Conservation (phyloP, 2,888 invertebrate genomes). For the Linyphia triangularis region DNA sequence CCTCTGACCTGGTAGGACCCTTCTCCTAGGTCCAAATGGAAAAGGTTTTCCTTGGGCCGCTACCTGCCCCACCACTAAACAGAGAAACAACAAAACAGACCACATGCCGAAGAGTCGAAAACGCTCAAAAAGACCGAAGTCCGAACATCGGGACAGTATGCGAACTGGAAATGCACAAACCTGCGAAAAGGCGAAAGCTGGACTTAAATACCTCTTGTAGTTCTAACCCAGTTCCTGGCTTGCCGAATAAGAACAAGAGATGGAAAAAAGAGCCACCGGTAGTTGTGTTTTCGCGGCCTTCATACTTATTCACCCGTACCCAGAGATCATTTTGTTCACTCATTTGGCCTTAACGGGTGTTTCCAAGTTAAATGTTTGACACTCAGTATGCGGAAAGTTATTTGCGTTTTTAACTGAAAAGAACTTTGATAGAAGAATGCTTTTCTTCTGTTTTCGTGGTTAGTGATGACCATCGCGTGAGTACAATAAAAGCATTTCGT, state of each 20-base stretch:
- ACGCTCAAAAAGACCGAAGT: background rate
- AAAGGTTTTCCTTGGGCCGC: conserved; percentile 63
- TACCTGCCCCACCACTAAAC: conserved; percentile 32
- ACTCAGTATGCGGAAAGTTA: conserved; percentile 38
- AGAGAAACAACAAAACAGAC: conserved; percentile 13
- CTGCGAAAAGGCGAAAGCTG: conserved; percentile 65
- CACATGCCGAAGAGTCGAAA: background rate
- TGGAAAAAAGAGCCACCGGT: conserved; percentile 36
- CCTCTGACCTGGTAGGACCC: conserved; percentile 69
- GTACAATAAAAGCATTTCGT: background rate
- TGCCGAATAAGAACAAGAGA: conserved; percentile 52
- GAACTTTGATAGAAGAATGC: background rate
- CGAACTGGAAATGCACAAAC: conserved; percentile 50
- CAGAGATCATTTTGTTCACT: conserved; percentile 45
- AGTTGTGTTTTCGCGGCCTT: conserved; percentile 62
- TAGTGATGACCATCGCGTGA: conserved; percentile 8
- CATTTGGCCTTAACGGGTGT: conserved; percentile 53
- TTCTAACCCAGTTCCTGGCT: conserved; percentile 57
- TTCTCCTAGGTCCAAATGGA: conserved; percentile 69
- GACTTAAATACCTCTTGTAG: conserved; percentile 53
- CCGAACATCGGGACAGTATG: conserved; percentile 17
- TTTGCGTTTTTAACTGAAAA: background rate
- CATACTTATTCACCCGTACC: conserved; percentile 72
- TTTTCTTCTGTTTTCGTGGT: background rate
- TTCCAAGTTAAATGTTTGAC: conserved; percentile 21